Evolutionary conservation across 2,113 vertebrate genomes (phyloP), one percentile per base, ranked within the genome.

Genomic region (Pollimyrus isidori): DNA sequence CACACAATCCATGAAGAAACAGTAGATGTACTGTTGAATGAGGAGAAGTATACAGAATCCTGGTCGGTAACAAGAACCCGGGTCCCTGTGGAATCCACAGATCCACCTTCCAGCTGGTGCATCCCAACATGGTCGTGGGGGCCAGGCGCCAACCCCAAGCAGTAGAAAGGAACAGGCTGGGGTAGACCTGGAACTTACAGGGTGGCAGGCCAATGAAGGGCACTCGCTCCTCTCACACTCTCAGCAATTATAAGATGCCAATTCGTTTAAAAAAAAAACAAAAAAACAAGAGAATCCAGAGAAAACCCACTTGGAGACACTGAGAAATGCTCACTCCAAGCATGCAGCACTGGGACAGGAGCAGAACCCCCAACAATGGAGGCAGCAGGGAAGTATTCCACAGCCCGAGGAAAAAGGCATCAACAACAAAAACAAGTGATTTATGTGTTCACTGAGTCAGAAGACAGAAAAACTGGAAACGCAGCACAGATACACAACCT

Each of bases 401-500:
- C 87, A 73, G 45, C 82, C 82, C 46, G 2, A 45, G 49, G 49
- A 86, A 52, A 52, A 48, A 10, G 49, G 84, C 53, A 49, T 86
- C 84, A 86, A 86, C 53, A 49, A 86, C 26, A 53, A 30, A 86
- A 26, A 83, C n/a, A 69, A 69, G 26, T 69, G 49, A 53, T 86
- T n/a, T 26, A 73, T 30, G 65, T 76, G 80, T 76, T 76, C 13
- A 80, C 10, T 39, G 45, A 26, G 30, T 50, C 45, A 48, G 62
- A 88, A 50, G 65, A 80, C 48, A 80, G 46, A 52, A 62, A 69
- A 50, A 50, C 84, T 35, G 21, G 5, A 88, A 88, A 88, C 91
- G 91, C 90, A 80, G 83, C 90, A 83, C 26, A 90, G 92, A 92
- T 94, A 93, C 90, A 92, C 87, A 88, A 93, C 90, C 92, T 92